Base-by-base conservation (phyloP, 2,888 invertebrate genomes). In the Diadegma fenestrale region DNA sequence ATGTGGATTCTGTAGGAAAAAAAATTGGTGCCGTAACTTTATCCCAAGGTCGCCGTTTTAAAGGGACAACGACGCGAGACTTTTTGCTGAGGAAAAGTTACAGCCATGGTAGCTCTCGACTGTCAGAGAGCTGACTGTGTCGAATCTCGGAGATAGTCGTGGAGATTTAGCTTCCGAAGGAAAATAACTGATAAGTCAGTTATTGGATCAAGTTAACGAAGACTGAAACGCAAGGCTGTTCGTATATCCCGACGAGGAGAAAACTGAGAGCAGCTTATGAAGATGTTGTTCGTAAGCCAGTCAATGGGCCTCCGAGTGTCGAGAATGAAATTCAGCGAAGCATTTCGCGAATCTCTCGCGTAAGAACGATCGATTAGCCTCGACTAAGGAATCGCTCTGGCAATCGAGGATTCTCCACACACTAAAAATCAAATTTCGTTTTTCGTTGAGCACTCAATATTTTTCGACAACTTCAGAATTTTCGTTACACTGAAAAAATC, bases 1-100 rank as follows among this genome's bases (percentile, higher is more conserved):
- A 64, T 48, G 45, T 48, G 76, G 10, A 66, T n/a, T 33, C 14
- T 14, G n/a, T 12, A 76, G 48, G 30, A 63, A 64, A 48, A 64
- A 48, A 63, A 61, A 48, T 51, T 37, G 30, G 64, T 66, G 7
- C 12, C 64, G 6, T 54, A 72, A 72, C 54, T 72, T 63, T 75
- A 26, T 43, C 63, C 63, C 63, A 61, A 33, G 63, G 75, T 41
- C 61, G 45, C 7, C 4, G 33, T 61, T 61, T 61, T 63, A 63
- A 63, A 45, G 41, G 33, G 61, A 43, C 45, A 75, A 33, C 33
- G 43, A 37, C 8, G 33, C 63, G 45, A 19, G 45, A 41, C 33
- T 33, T 33, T 33, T 4, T n/a, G n/a, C n/a, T 4, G 30, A 30
- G 33, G 33, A 33, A 33, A 33, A 33, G 33, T 33, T 33, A 4